Evolutionary conservation across 2,797 vertebrate species (phyloP).

Genomic region (Argya squamiceps): DNA sequence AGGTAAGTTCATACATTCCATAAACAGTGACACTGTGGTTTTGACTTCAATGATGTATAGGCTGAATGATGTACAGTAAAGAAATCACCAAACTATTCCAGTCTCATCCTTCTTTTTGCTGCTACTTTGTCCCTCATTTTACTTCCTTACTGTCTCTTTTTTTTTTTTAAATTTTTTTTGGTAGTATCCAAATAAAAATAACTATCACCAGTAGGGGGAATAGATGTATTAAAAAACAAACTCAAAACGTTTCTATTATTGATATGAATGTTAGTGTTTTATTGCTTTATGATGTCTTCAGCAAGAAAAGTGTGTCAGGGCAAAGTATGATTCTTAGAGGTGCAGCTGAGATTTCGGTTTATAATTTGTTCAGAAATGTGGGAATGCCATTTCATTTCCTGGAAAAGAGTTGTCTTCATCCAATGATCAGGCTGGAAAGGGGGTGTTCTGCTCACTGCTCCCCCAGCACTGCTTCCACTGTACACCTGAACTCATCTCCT

Average conservation of each 20-base stretch:
- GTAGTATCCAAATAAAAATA: constrained; percentile 73
- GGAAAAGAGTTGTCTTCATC: not conserved
- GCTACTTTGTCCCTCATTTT: not conserved
- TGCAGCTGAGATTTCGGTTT: not conserved
- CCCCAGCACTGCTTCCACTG: rapidly evolving
- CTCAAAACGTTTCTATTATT: constrained; percentile 65
- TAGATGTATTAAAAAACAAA: constrained; percentile 80
- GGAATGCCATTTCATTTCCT: not conserved
- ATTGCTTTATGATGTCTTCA: constrained; percentile 11
- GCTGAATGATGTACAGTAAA: not conserved
- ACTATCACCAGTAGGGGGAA: constrained; percentile 82
- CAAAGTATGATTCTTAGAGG: not conserved
- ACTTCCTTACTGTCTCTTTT: not conserved
- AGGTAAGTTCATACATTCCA: not conserved
- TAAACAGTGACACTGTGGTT: not conserved
- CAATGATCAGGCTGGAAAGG: not conserved
- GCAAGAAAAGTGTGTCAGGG: constrained; percentile 20
- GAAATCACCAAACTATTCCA: not conserved
- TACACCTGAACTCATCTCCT: not conserved
- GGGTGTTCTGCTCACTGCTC: not conserved
- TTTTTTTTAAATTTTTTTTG: not conserved
- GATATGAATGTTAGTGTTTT: constrained; percentile 62
- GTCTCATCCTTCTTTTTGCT: not conserved
- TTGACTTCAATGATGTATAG: not conserved
- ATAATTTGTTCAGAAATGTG: not conserved